phyloP scores from a whole-genome alignment of 2,797 vertebrate genomes.

The Pipistrellus kuhlii region DNA sequence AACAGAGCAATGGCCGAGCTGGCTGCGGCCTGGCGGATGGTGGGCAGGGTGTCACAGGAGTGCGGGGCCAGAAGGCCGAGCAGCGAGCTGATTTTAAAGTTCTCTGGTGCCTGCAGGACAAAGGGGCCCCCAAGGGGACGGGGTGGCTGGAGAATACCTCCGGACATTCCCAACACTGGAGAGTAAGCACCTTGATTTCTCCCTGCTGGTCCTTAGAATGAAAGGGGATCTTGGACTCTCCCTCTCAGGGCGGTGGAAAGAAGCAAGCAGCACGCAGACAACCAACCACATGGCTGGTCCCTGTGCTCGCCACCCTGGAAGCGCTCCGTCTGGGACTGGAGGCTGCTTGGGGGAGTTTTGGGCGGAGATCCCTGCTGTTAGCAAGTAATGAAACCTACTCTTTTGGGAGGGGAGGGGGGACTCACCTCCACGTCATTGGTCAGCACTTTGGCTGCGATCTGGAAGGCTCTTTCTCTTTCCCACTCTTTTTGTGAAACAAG shows the following conservation, averaged over 20 bases:
- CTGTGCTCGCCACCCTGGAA: accelerated
- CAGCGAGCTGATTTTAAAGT: conserved; percentile 76
- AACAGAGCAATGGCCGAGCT: conserved; percentile 70
- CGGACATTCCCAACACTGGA: neutral
- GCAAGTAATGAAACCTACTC: neutral
- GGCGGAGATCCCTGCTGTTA: neutral
- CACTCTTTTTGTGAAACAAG: conserved; percentile 79
- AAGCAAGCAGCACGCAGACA: neutral
- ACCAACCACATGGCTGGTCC: neutral
- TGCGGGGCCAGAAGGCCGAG: conserved; percentile 78
- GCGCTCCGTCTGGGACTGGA: neutral
- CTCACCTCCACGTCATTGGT: conserved; percentile 45
- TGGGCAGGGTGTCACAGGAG: conserved; percentile 74
- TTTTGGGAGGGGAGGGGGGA: neutral
- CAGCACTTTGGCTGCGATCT: conserved; percentile 62
- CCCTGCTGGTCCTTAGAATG: neutral
- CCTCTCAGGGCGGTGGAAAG: neutral
- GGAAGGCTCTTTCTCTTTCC: conserved; percentile 83
- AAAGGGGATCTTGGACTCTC: neutral
- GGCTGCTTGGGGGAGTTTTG: neutral
- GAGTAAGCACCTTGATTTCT: neutral
- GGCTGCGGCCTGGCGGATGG: conserved; percentile 64
- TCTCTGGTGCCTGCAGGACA: conserved; percentile 69
- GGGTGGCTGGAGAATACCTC: neutral
- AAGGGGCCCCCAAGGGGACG: neutral